A percentile compares a stretch with the other conserved stretches of the same genome.
Conservation (phyloP, 2,888 invertebrate species). For the Melinaea menophilus region DNA sequence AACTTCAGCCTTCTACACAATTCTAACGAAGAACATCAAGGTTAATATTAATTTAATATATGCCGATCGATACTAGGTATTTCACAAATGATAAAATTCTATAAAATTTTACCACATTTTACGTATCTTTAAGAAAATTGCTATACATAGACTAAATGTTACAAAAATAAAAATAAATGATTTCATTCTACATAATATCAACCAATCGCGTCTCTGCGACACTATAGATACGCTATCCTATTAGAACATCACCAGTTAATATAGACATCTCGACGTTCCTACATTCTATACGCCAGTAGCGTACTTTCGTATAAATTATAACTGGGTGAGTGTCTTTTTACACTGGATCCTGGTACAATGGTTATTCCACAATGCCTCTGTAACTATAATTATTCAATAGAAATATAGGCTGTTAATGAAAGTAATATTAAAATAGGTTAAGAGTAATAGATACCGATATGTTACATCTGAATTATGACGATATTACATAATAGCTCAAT, state of each 20-base stretch:
- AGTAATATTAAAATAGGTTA: background rate
- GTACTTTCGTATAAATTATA: constrained; percentile 20
- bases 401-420: background rate
- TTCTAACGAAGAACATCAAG: too few species aligned
- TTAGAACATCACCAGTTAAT: constrained; percentile 17
- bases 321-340: constrained; percentile 33
- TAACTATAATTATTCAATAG: constrained; percentile 5
- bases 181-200: background rate
- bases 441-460: background rate
- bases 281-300: constrained; percentile 28
- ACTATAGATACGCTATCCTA: constrained; percentile 4
- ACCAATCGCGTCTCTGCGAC: constrained; percentile 9
- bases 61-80: too few species aligned
- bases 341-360: constrained; percentile 31
- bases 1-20: too few species aligned
- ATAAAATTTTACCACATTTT: too few species aligned
- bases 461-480: too few species aligned
- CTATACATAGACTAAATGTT: too few species aligned
- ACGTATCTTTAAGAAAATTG: too few species aligned
- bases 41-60: too few species aligned
- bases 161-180: background rate
- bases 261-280: constrained; percentile 16
- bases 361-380: constrained; percentile 38
- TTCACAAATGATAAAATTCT: too few species aligned
- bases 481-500: too few species aligned